A percentile compares a stretch with the other conserved stretches of the same genome.
These are phyloP conservation scores for Montipora sp. DNA, from an alignment of 64 coral and sea anemone genomes.

Conservation along the genomic window DNA sequence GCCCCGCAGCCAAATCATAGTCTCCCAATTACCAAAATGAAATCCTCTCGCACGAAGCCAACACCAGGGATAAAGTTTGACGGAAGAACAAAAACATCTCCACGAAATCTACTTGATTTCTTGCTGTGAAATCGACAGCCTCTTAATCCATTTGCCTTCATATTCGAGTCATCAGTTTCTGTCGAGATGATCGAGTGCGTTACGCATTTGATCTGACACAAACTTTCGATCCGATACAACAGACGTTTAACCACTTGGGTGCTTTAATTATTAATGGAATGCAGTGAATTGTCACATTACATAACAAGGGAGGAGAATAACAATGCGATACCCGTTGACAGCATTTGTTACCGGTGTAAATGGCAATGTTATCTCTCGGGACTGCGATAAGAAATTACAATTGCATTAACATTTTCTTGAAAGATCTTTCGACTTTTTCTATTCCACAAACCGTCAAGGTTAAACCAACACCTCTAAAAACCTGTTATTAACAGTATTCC, in stretches of 20 bases:
- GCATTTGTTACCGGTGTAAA: conserved; percentile 14
- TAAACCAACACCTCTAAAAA: too few relatives aligned
- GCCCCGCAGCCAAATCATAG: neutral
- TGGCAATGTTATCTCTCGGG: neutral
- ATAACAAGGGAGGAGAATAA: neutral
- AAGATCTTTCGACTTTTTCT: neutral
- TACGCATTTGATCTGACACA: neutral
- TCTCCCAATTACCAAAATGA: conserved; percentile 77
- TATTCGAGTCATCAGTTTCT: neutral
- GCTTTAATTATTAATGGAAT: conserved; percentile 45
- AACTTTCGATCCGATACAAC: conserved; percentile 22
- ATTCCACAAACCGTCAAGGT: too few relatives aligned
- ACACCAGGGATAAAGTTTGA: conserved; percentile 31
- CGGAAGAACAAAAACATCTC: conserved; percentile 67
- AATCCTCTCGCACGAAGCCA: conserved; percentile 70
- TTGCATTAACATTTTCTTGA: neutral
- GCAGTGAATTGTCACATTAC: conserved; percentile 21
- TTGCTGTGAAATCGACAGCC: neutral
- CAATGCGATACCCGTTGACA: conserved; percentile 27
- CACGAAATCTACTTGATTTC: conserved; percentile 58
- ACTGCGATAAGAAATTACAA: neutral
- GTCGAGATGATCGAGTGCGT: neutral
- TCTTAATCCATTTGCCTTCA: conserved; percentile 32
- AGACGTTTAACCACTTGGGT: neutral
- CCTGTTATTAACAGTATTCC: too few relatives aligned